phyloP scores from a whole-genome alignment of 1,140 invertebrate species.

The Colletes gigas region DNA sequence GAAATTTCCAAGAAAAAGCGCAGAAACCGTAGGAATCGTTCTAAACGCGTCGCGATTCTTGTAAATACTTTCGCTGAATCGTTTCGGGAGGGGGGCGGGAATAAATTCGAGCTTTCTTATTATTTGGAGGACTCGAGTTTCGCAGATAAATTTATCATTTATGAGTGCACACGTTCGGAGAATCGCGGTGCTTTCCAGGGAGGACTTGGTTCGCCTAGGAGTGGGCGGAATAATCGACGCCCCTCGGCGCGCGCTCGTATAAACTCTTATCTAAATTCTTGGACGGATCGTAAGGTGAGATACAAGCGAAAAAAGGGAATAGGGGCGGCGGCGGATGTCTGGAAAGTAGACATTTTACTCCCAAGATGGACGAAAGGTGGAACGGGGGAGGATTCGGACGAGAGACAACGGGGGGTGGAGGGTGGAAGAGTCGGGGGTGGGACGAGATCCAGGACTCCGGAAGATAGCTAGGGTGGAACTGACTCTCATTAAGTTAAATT shows the following conservation, averaged over 20 bases:
- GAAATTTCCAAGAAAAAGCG: not conserved
- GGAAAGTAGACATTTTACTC: conserved; percentile 45
- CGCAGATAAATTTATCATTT: no score
- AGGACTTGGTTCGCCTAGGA: not conserved
- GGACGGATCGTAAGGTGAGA: conserved; percentile 15
- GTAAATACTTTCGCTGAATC: no score
- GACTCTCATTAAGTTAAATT: conserved; percentile 79
- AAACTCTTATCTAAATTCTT: conserved; percentile 43
- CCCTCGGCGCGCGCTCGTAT: conserved; percentile 10
- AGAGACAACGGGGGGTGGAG: not conserved
- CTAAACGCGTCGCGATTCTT: no score
- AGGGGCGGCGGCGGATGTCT: conserved; percentile 17
- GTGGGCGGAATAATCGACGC: not conserved
- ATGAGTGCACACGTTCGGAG: not conserved
- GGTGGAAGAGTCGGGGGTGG: conserved; percentile 30
- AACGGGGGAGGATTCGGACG: not conserved
- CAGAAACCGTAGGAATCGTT: no score
- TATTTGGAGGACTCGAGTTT: no score
- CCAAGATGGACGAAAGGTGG: conserved; percentile 38
- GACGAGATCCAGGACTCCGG: not conserved
- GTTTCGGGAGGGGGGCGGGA: no score
- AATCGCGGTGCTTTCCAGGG: not conserved
- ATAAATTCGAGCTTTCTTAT: no score
- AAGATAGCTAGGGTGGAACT: conserved; percentile 65
- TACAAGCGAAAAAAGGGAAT: conserved; percentile 9